Percentiles rank a stretch among this genome's conserved stretches.
phyloP scores from a whole-genome alignment of 2,113 vertebrate species.

The Cyprinus carpio region DNA sequence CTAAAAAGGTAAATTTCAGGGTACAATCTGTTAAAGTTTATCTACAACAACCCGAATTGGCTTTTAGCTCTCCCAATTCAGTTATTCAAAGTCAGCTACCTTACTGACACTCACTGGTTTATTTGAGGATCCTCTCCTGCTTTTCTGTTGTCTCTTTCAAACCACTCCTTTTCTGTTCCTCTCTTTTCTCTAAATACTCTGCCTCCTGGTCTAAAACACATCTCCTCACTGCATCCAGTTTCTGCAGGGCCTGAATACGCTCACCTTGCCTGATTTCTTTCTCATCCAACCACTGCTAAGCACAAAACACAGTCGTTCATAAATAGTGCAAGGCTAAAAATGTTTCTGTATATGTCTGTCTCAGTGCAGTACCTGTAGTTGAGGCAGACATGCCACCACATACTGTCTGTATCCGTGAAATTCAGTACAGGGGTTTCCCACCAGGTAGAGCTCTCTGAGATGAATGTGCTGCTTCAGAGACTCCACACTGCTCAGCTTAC shows the following conservation, averaged over 20 bases:
- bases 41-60: not conserved
- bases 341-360: not conserved
- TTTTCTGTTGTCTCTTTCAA: too few relatives aligned
- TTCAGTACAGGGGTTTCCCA: constrained; percentile 89
- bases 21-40: not conserved
- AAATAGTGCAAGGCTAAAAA: not conserved
- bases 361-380: constrained; percentile 79
- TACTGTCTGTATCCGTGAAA: constrained; percentile 87
- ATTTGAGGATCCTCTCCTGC: too few relatives aligned
- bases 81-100: not conserved
- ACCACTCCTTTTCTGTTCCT: too few relatives aligned
- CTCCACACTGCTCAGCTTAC: constrained; percentile 82
- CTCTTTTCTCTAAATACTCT: too few relatives aligned
- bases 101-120: constrained; percentile 28
- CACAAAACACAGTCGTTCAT: constrained; percentile 4
- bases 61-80: not conserved
- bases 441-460: constrained; percentile 85
- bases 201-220: constrained; percentile 74
- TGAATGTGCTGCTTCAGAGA: constrained; percentile 78
- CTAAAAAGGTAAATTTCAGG: not conserved
- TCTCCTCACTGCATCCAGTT: constrained; percentile 73
- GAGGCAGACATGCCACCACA: constrained; percentile 84
- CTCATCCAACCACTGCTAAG: constrained; percentile 83
- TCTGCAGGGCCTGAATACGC: constrained; percentile 81
- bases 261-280: constrained; percentile 86